Conservation (phyloP, 2,113 vertebrate genomes). For the Gallinago media region DNA sequence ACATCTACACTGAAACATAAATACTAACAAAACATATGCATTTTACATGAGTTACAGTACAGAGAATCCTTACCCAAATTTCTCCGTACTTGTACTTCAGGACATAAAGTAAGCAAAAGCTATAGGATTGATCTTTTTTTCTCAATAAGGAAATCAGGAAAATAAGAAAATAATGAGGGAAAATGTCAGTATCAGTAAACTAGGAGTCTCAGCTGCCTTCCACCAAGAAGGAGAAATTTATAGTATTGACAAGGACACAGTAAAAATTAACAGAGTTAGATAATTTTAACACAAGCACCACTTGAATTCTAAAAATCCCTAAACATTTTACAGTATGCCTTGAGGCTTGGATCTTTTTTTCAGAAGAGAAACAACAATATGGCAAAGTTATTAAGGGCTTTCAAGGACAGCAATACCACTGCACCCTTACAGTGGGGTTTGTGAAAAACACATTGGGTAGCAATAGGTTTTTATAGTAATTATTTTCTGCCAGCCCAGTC, state of each 20-base stretch:
- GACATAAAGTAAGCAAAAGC: not conserved
- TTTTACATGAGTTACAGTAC: not conserved
- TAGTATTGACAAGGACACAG: not conserved
- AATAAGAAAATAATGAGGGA: not conserved
- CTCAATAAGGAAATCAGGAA: not conserved
- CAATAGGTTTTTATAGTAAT: not conserved
- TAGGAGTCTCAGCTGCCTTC: rapidly evolving
- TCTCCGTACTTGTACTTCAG: not conserved
- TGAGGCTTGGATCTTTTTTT: not conserved
- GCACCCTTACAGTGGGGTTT: not conserved
- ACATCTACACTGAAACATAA: not conserved
- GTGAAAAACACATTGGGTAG: not conserved
- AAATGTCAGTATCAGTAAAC: not conserved
- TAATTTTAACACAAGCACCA: not conserved
- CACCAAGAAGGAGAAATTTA: not conserved
- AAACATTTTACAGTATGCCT: not conserved
- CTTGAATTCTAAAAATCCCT: not conserved
- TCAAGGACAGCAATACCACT: not conserved
- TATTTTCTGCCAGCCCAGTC: not conserved
- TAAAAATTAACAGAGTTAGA: not conserved
- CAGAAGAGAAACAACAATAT: not conserved
- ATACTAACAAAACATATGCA: not conserved
- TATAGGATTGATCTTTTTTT: not conserved
- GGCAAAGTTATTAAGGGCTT: not conserved
- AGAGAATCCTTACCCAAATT: not conserved